These are phyloP conservation scores for Pristis pectinata DNA, from an alignment of 2,797 vertebrate genomes.

Conservation along the genomic window DNA sequence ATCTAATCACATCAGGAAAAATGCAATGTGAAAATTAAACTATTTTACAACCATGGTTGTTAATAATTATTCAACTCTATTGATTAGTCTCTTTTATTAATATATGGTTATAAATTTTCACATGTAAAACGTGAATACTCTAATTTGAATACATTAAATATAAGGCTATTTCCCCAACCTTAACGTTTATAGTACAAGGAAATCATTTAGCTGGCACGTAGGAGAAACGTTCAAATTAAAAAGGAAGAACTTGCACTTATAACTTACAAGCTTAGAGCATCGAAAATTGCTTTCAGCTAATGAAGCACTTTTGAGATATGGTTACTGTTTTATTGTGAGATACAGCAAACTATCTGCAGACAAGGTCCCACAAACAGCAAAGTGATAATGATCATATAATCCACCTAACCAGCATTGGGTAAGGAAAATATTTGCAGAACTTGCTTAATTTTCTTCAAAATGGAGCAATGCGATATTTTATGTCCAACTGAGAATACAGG, in stretches of 20 bases:
- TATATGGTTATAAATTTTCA: neutral
- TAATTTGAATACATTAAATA: neutral
- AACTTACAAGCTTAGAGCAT: neutral
- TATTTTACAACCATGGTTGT: neutral
- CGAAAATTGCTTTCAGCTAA: neutral
- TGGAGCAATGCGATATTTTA: neutral
- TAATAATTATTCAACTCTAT: neutral
- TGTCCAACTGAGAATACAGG: neutral
- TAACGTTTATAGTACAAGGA: neutral
- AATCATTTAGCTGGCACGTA: neutral
- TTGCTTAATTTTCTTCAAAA: neutral
- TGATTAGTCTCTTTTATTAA: neutral
- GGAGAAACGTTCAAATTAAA: neutral
- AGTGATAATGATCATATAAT: neutral
- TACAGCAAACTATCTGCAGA: neutral
- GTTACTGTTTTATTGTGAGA: slow-evolving; percentile 21
- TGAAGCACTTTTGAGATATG: neutral
- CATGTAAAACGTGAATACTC: neutral
- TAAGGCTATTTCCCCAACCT: neutral
- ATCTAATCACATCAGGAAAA: neutral
- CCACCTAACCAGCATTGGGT: neutral
- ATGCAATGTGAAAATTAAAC: neutral
- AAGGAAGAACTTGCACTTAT: neutral
- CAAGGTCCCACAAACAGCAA: neutral
- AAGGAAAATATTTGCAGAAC: neutral